A percentile compares a stretch with the other conserved stretches of the same genome.
Evolutionary conservation across 1,140 invertebrate species (phyloP).

Genomic region (Drosophila willistoni): DNA sequence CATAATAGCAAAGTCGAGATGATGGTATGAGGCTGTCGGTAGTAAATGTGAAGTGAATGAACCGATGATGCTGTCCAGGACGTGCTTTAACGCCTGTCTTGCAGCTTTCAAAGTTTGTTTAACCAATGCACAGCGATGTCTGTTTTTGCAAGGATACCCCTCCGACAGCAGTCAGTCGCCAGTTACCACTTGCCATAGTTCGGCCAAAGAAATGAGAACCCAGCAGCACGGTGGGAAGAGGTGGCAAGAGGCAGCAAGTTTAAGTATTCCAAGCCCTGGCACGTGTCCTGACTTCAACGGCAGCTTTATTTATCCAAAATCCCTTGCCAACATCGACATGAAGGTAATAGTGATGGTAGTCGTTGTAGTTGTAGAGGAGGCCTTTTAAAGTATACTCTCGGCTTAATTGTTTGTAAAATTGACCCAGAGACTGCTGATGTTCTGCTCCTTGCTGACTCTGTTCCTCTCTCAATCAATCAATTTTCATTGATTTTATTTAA

Average conservation of each 20-base stretch:
- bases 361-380: neutral
- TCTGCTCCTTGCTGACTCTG: neutral
- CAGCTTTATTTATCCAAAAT: neutral
- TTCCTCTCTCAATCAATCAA: conserved; percentile 23
- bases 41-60: conserved; percentile 42
- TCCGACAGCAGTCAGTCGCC: conserved; percentile 25
- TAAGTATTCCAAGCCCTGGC: conserved; percentile 18
- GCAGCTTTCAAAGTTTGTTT: conserved; percentile 64
- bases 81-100: conserved; percentile 65
- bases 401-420: conserved; percentile 60
- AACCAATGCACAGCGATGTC: conserved; percentile 49
- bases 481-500: conserved; percentile 59
- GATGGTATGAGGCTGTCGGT: neutral
- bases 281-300: conserved; percentile 22
- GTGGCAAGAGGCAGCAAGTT: conserved; percentile 13
- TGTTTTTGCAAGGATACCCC: conserved; percentile 35
- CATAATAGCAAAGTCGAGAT: neutral
- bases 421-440: conserved; percentile 32
- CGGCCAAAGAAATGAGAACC: neutral
- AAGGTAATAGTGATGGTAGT: neutral
- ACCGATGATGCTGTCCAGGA: conserved; percentile 42
- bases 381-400: conserved; percentile 39
- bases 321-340: neutral
- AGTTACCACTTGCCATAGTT: conserved; percentile 7
- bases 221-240: neutral